Evolutionary conservation across 37 sponge, comb jelly and placozoan genomes (phyloP).

Genomic region (Hormiphora californensis): DNA sequence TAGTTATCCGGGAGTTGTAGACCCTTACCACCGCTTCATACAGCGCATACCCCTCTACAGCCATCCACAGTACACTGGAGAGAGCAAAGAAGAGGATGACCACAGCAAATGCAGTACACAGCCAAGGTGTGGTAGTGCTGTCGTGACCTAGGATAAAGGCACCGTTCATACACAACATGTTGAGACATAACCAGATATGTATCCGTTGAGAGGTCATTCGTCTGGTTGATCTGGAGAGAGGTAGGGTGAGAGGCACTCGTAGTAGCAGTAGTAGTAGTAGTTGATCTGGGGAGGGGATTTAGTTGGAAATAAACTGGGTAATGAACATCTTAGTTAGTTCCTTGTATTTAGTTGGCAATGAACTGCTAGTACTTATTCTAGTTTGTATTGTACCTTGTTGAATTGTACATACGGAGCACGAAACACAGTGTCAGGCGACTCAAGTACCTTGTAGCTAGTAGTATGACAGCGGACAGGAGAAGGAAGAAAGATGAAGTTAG

Average conservation of each 20-base stretch:
- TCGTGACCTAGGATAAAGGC: not conserved
- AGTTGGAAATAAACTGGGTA: too few species aligned
- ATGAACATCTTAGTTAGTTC: too few species aligned
- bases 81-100: constrained; percentile 8
- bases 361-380: too few species aligned
- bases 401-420: too few species aligned
- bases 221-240: too few species aligned
- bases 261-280: too few species aligned
- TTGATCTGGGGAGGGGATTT: too few species aligned
- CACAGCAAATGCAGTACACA: not conserved
- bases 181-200: not conserved
- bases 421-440: too few species aligned
- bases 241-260: too few species aligned
- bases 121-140: not conserved
- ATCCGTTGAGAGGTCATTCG: not conserved
- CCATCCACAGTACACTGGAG: not conserved
- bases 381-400: too few species aligned
- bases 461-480: not conserved
- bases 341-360: too few species aligned
- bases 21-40: not conserved
- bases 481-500: not conserved
- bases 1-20: not conserved
- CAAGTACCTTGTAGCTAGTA: not conserved
- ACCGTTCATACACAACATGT: not conserved
- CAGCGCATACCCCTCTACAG: not conserved